These are phyloP conservation scores for Laterallus jamaicensis DNA, from an alignment of 2,113 vertebrate genomes.

Conservation along the genomic window DNA sequence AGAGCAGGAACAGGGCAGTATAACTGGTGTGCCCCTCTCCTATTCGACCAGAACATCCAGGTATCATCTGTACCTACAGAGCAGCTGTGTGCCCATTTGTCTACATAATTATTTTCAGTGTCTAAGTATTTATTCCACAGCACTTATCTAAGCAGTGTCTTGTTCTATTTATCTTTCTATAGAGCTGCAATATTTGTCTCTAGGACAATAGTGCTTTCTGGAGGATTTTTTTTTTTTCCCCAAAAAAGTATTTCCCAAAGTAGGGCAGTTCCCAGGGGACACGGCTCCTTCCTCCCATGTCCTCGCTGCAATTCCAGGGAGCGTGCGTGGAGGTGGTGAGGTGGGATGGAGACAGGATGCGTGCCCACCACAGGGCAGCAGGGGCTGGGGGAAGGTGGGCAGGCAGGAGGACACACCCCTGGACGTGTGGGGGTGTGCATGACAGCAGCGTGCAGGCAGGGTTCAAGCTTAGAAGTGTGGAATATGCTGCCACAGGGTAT, in stretches of 20 bases:
- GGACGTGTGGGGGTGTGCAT: accelerated
- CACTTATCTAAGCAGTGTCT: slow-evolving; percentile 7
- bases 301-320: background rate
- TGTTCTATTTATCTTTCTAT: slow-evolving; percentile 13
- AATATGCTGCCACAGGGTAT: slow-evolving; percentile 58
- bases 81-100: background rate
- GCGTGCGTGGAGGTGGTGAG: accelerated
- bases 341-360: background rate
- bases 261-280: slow-evolving; percentile 40
- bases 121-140: background rate
- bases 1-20: background rate
- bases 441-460: background rate
- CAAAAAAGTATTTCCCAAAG: background rate
- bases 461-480: slow-evolving; percentile 33
- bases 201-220: background rate
- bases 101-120: slow-evolving; percentile 8
- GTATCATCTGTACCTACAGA: background rate
- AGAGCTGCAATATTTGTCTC: slow-evolving; percentile 35
- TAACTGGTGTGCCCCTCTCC: background rate
- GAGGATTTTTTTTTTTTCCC: background rate
- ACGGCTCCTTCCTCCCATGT: background rate
- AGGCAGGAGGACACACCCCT: background rate
- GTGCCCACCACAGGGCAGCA: background rate
- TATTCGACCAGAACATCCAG: background rate
- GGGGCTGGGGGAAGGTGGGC: background rate